Percentiles rank a stretch among this genome's conserved stretches.
Evolutionary conservation across 2,113 vertebrate species (phyloP).

Genomic region (Anas platyrhynchos): DNA sequence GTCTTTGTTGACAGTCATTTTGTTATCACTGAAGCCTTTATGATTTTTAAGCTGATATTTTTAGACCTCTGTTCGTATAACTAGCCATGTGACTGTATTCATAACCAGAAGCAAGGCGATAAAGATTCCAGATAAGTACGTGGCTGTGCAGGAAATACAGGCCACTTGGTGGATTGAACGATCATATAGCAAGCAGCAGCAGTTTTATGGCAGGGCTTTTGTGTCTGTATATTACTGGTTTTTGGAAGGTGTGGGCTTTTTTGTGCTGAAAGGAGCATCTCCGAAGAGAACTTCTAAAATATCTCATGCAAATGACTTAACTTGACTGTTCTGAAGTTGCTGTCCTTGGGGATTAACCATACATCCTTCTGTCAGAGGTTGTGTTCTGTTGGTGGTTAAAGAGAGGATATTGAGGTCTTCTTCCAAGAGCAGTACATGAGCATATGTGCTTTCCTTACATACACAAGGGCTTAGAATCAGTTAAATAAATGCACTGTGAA

Average conservation of each 20-base stretch:
- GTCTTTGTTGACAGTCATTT: background rate
- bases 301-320: background rate
- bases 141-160: background rate
- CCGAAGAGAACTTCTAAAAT: background rate
- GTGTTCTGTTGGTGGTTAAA: background rate
- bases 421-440: background rate
- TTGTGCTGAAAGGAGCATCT: background rate
- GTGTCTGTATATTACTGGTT: background rate
- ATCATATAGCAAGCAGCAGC: background rate
- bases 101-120: background rate
- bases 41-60: background rate
- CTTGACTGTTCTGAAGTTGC: background rate
- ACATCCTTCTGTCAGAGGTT: background rate
- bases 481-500: background rate
- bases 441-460: fast-evolving
- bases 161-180: background rate
- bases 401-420: background rate
- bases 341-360: background rate
- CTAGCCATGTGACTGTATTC: background rate
- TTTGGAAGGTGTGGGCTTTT: background rate
- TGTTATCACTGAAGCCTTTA: background rate
- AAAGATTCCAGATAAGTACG: background rate
- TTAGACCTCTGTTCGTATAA: background rate
- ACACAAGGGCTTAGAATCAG: background rate
- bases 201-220: background rate